Evolutionary conservation across 2,113 vertebrate genomes (phyloP), one percentile per base, ranked within the genome.

Genomic region (Anser brachyrhynchus): DNA sequence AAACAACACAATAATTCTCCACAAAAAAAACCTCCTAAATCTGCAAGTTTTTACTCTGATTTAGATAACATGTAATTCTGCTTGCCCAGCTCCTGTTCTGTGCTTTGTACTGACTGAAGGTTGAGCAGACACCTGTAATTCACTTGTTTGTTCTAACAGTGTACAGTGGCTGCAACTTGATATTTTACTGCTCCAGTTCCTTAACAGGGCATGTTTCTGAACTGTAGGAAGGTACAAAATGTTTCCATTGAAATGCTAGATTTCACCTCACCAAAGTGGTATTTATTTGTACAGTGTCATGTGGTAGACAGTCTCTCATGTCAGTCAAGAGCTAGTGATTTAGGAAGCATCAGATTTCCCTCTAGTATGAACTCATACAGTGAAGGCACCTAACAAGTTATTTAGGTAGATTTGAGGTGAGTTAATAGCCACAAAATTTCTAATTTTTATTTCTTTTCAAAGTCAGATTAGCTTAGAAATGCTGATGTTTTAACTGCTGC

Each of bases 231-330:
- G 92, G 77, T 88, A 95, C 64, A 78, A 86, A 96, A 87, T 77
- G 25, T 93, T 95, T 94, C 95, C 73, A 94, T 96, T 51, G 33
- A 58, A 89, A 91, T 65, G 66, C 54, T 83, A 71, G 61, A 84
- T 94, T 91, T 96, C 70, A 77, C 55, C 67, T 89, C 66, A 65
- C 16, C 37, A 37, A 82, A 72, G 13, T 80, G 37, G 65, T 95
- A 37, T 61, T 95, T 77, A 64, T 62, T 69, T 70, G n/a, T 37
- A 43, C 41, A 35, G 25, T 78, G 31, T 81, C n/a, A 7, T 79
- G 73, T 39, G 29, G 26, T 59, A 41, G 39, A 69, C 10, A 55
- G 49, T 89, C 87, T 89, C 95, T 64, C 31, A 26, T 92, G 80
- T 88, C 85, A n/a, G 46, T 54, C 43, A 87, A 84, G 87, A 81